phyloP scores from a whole-genome alignment of 2,113 vertebrate species.

The Heterotilapia buettikoferi region DNA sequence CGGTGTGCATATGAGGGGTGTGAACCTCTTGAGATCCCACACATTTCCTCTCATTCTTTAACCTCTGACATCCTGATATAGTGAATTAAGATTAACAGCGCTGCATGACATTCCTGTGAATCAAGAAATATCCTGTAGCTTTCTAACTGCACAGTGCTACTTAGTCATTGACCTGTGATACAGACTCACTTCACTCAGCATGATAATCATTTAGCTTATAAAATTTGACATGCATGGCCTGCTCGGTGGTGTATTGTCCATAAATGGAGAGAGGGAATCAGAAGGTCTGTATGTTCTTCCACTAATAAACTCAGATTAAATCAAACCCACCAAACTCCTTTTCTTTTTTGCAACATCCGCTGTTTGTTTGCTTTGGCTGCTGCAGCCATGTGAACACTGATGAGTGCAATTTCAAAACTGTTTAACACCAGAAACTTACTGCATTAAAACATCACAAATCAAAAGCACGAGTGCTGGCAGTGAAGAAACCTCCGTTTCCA shows the following conservation, averaged over 20 bases:
- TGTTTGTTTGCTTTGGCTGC: constrained; percentile 65
- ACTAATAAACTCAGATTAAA: constrained; percentile 2
- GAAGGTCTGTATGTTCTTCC: background rate
- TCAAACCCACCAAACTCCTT: background rate
- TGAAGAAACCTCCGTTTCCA: constrained; percentile 21
- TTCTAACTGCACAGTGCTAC: background rate
- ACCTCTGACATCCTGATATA: constrained; percentile 13
- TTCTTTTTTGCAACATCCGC: constrained; percentile 37
- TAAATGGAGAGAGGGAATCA: background rate
- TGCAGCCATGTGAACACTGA: constrained; percentile 29
- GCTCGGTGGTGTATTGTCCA: background rate
- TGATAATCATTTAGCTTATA: background rate
- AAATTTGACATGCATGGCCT: background rate
- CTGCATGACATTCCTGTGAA: constrained; percentile 37
- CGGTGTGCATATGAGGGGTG: background rate
- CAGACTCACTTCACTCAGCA: background rate
- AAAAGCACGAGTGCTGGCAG: constrained; percentile 27
- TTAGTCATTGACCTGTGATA: background rate
- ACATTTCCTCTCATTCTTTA: constrained; percentile 67
- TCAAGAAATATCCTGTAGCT: constrained; percentile 15
- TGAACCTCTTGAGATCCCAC: constrained; percentile 27
- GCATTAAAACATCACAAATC: constrained; percentile 48
- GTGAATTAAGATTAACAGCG: background rate
- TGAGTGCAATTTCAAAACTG: constrained; percentile 37
- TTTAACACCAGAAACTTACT: constrained; percentile 36